A percentile compares a stretch with the other conserved stretches of the same genome.
These are phyloP conservation scores for Antennarius maculatus DNA, from an alignment of 2,797 vertebrate genomes.

Conservation along the genomic window DNA sequence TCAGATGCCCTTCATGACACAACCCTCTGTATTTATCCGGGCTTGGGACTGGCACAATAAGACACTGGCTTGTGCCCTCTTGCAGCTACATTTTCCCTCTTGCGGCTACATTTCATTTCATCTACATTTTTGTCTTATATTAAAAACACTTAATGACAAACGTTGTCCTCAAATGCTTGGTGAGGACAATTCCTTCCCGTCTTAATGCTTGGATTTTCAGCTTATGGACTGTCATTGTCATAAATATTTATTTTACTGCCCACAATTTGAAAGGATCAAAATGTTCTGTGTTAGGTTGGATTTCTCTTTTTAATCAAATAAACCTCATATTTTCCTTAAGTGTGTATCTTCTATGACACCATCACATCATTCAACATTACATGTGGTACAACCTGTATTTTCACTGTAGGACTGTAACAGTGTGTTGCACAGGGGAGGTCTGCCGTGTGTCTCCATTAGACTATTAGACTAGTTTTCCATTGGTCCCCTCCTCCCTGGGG, in stretches of 20 bases:
- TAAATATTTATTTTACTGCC: slow-evolving; percentile 11
- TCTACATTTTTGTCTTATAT: too few relatives aligned
- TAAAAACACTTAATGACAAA: background rate
- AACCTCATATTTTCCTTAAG: background rate
- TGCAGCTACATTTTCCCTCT: too few relatives aligned
- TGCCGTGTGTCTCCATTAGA: slow-evolving; percentile 30
- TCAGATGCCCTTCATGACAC: too few relatives aligned
- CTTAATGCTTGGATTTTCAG: background rate
- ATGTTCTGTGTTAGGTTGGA: background rate
- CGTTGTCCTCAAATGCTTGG: background rate
- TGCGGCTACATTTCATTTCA: too few relatives aligned
- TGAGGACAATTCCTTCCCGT: background rate
- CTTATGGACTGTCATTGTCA: background rate
- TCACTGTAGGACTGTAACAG: slow-evolving; percentile 12
- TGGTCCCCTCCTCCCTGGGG: slow-evolving; percentile 41
- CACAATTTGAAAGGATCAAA: background rate
- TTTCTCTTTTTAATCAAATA: background rate
- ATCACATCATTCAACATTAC: background rate
- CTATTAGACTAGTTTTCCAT: slow-evolving; percentile 42
- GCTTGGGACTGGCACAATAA: too few relatives aligned
- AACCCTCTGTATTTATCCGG: too few relatives aligned
- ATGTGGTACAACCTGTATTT: slow-evolving; percentile 7
- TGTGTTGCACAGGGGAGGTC: slow-evolving; percentile 38
- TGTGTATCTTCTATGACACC: background rate
- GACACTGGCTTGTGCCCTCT: too few relatives aligned